Conservation (phyloP, 2,888 invertebrate genomes). For the Ophonus ardosiacus region DNA sequence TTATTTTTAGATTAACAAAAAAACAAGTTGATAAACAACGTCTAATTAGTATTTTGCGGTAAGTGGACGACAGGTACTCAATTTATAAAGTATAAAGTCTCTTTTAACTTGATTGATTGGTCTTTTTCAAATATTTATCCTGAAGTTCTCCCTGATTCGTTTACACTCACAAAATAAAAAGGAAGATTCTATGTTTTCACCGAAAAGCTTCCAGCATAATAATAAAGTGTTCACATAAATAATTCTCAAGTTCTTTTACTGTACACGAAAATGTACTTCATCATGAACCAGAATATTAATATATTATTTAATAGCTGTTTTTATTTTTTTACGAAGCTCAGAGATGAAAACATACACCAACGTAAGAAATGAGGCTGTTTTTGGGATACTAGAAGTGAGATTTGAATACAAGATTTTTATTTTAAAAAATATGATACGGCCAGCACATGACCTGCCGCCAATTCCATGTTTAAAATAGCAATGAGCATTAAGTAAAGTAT, state of each 20-base stretch:
- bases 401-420: no score
- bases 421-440: no score
- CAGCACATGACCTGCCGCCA: no score
- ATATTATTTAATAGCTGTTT: no score
- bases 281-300: no score
- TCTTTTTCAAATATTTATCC: constrained; percentile 15
- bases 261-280: no score
- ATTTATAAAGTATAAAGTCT: constrained; percentile 11
- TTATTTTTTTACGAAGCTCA: no score
- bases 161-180: not conserved
- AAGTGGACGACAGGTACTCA: constrained; percentile 31
- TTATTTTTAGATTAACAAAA: constrained; percentile 51
- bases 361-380: no score
- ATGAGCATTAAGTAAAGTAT: no score
- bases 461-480: no score
- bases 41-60: constrained; percentile 37
- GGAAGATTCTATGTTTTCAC: not conserved
- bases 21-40: constrained; percentile 41
- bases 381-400: no score
- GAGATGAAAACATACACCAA: no score
- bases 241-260: not conserved
- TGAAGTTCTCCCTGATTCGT: not conserved
- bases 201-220: not conserved
- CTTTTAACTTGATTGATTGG: constrained; percentile 8
- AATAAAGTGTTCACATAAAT: not conserved